phyloP scores from a whole-genome alignment of 2,888 invertebrate species.

The Xestia c-nigrum region DNA sequence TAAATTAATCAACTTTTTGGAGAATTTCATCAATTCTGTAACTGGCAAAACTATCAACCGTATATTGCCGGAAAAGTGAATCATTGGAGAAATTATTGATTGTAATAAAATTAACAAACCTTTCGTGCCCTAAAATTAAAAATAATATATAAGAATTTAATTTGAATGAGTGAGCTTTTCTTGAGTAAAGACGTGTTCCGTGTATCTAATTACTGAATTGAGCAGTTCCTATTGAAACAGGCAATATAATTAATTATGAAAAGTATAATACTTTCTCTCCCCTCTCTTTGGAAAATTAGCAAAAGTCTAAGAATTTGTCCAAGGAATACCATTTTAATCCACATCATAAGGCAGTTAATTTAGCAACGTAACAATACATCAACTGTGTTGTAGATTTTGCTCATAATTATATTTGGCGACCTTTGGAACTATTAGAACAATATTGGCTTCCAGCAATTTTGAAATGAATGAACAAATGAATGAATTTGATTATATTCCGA shows the following conservation, averaged over 20 bases:
- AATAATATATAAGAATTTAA: too few relatives aligned
- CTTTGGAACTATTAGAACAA: background rate
- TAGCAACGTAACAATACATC: background rate
- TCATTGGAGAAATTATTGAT: background rate
- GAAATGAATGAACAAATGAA: too few relatives aligned
- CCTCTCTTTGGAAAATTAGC: background rate
- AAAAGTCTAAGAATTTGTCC: background rate
- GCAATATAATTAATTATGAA: background rate
- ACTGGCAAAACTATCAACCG: background rate
- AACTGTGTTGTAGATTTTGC: background rate
- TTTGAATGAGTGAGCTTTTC: background rate
- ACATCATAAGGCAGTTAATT: background rate
- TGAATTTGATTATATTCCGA: background rate
- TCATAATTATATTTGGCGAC: background rate
- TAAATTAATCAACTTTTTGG: background rate
- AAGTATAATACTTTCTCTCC: background rate
- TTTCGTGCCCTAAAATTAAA: background rate
- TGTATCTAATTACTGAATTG: background rate
- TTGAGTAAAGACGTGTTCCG: background rate
- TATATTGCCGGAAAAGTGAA: background rate
- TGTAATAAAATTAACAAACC: background rate
- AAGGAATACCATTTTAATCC: background rate
- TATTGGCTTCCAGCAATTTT: background rate
- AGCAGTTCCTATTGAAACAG: background rate
- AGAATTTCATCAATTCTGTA: background rate